Conservation (phyloP, 2,113 vertebrate species). For the Oenanthe melanoleuca region DNA sequence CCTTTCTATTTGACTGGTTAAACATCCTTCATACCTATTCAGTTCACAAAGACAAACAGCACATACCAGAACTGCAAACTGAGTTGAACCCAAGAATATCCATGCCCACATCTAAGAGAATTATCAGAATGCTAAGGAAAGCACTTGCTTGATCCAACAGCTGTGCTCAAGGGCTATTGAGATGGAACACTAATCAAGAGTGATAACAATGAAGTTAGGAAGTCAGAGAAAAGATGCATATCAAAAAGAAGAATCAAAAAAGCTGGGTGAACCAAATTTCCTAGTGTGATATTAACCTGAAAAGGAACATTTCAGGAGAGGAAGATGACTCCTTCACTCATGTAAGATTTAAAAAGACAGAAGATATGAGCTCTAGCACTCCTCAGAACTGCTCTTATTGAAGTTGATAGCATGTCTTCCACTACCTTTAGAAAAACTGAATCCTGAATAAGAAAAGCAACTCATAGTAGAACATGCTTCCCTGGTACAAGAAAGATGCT, state of each 20-base stretch:
- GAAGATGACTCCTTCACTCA: neutral
- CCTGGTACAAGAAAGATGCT: neutral
- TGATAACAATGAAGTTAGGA: neutral
- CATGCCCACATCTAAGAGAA: neutral
- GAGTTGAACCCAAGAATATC: neutral
- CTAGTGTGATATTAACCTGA: neutral
- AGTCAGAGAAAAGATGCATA: neutral
- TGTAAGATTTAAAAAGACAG: neutral
- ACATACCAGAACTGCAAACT: neutral
- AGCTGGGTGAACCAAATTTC: neutral
- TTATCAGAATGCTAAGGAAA: neutral
- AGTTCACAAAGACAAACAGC: neutral
- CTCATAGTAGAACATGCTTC: neutral
- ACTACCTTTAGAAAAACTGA: neutral
- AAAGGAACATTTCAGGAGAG: neutral
- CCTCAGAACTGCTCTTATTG: neutral
- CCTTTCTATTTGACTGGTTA: neutral
- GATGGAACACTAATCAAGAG: neutral
- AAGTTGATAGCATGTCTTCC: accelerated
- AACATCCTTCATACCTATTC: neutral
- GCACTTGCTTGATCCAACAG: neutral
- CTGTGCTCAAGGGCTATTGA: neutral
- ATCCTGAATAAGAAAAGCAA: neutral
- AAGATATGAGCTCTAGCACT: neutral
- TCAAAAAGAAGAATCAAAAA: neutral